phyloP scores from a whole-genome alignment of 1,140 invertebrate genomes.

The Hycleus cichorii region DNA sequence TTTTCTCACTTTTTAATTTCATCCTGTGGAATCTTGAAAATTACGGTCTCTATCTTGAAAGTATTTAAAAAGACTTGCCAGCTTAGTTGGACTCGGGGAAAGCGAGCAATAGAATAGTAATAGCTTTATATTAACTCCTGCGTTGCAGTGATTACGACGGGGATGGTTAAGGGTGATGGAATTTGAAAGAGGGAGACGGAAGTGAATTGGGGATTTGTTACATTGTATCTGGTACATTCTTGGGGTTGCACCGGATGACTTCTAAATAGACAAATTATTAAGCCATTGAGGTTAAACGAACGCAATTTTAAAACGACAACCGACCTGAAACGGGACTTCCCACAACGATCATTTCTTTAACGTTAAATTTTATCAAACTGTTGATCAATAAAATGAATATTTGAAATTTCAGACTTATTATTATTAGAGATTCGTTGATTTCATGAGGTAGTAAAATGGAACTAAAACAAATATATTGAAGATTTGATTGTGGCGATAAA shows the following conservation, averaged over 20 bases:
- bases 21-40: conserved; percentile 21
- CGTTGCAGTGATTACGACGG: conserved; percentile 25
- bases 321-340: too few relatives aligned
- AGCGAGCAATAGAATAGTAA: conserved; percentile 30
- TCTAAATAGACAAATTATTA: conserved; percentile 17
- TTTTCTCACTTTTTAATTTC: conserved; percentile 19
- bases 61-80: conserved; percentile 23
- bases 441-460: too few relatives aligned
- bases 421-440: too few relatives aligned
- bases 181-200: conserved; percentile 9
- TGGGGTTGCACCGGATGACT: conserved; percentile 7
- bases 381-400: too few relatives aligned
- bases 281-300: conserved; percentile 3
- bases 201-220: conserved; percentile 1
- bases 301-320: conserved; percentile 3
- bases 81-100: conserved; percentile 13
- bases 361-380: too few relatives aligned
- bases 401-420: too few relatives aligned
- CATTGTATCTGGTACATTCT: conserved; percentile 7
- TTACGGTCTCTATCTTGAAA: conserved; percentile 19
- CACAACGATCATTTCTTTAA: too few relatives aligned
- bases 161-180: conserved; percentile 2
- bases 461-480: too few relatives aligned
- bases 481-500: too few relatives aligned
- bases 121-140: conserved; percentile 33